phyloP scores from a whole-genome alignment of 2,113 vertebrate genomes.

The Nipponia nippon region DNA sequence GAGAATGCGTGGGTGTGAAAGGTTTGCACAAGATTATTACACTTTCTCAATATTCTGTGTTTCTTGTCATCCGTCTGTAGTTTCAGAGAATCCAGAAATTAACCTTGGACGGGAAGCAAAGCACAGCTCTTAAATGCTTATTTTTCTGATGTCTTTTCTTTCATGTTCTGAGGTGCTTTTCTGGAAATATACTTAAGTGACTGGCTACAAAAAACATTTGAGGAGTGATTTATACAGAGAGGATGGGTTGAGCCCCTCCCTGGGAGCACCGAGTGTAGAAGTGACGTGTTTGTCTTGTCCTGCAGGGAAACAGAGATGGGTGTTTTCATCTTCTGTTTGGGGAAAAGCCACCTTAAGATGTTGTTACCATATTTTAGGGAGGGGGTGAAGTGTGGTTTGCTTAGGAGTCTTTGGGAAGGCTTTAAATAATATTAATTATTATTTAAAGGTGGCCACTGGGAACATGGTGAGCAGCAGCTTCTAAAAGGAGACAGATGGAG shows the following conservation, averaged over 20 bases:
- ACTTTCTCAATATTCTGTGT: background rate
- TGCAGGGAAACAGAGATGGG: background rate
- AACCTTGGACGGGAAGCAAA: background rate
- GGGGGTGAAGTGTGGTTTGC: background rate
- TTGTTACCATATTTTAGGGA: background rate
- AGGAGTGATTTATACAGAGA: background rate
- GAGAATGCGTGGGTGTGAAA: background rate
- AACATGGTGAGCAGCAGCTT: background rate
- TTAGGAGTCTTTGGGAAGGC: background rate
- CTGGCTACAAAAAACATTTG: background rate
- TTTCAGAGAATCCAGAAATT: conserved; percentile 15
- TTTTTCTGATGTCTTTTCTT: background rate
- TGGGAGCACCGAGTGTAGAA: accelerated
- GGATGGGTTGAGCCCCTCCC: background rate
- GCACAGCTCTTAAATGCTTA: background rate
- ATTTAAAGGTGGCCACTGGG: background rate
- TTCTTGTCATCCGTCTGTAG: conserved; percentile 9
- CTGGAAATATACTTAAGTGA: background rate
- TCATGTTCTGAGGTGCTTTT: background rate
- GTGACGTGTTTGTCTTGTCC: background rate
- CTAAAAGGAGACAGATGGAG: background rate
- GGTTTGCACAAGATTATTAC: conserved; percentile 26
- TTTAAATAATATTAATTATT: background rate
- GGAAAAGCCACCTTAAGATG: background rate
- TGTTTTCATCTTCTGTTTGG: background rate